Evolutionary conservation across 2,113 vertebrate genomes (phyloP).

Genomic region (Gila orcuttii): DNA sequence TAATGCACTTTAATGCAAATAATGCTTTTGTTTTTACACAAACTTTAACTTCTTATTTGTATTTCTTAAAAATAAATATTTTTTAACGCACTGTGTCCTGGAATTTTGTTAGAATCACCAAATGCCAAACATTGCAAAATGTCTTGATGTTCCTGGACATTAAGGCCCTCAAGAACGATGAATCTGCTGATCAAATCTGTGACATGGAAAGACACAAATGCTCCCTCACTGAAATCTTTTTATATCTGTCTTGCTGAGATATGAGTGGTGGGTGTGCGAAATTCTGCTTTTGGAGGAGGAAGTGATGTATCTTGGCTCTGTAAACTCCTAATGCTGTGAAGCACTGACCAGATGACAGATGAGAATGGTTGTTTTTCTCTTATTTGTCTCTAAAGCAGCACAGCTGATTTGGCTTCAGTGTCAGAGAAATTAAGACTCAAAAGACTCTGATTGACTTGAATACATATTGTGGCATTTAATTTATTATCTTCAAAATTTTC

Average conservation of each 20-base stretch:
- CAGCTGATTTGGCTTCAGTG: not conserved
- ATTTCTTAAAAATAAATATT: no score
- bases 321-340: not conserved
- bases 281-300: conserved; percentile 23
- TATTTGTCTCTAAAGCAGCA: not conserved
- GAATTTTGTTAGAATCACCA: not conserved
- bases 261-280: not conserved
- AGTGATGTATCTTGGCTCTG: not conserved
- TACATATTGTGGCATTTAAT: no score
- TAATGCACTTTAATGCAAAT: no score
- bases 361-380: not conserved
- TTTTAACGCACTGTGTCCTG: no score
- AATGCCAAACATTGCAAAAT: not conserved
- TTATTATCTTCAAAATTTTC: not conserved
- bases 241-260: conserved; percentile 2
- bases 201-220: not conserved
- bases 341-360: conserved; percentile 2
- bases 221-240: not conserved
- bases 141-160: not conserved
- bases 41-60: no score
- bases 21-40: no score
- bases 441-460: not conserved
- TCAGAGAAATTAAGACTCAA: not conserved
- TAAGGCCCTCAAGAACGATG: not conserved
- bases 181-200: conserved; percentile 25